Base-by-base conservation (phyloP, 2,888 invertebrate species). In the Deilephila porcellus region DNA sequence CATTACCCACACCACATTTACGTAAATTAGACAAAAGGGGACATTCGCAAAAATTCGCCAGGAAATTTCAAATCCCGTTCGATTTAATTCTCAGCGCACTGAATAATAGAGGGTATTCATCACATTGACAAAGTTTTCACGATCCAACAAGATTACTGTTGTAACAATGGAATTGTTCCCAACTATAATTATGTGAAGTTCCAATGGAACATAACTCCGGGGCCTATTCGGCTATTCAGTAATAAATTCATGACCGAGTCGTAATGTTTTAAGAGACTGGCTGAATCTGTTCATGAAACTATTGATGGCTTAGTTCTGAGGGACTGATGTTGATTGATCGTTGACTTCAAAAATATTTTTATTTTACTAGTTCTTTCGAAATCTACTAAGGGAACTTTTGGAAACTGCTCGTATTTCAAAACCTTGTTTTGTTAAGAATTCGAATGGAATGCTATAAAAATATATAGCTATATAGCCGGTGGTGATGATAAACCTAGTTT, bases 71-170 rank as follows among this genome's bases (percentile, higher is more conserved):
- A 64, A 64, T 64, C 45, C 5, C 37, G 14, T 52, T 6, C 17
- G 25, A 25, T 67, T 67, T 14, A 63, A 63, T 63, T 14, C 67
- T 17, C 67, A 67, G 25, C 52, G 45, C 5, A 25, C 62, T 45
- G 62, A 62, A 56, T 63, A 63, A 72, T 34, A 29, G 32, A 34
- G 53, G 20, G 29, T 56, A 74, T 75, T 73, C 62, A 73, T 75
- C 72, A 72, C 72, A 17, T 52, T 73, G 72, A 71, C 60, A 62
- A 73, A 76, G 75, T 72, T 71, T 75, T 72, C 62, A 62, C 56
- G 62, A 74, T 74, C 75, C 72, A 53, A 75, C 72, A 62, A 73
- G 74, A 73, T 76, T 74, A 74, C 71, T 73, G 73, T 70, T 62
- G 71, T 71, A 71, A 70, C 34, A 71, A 60, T 37, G 59, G 72